Evolutionary conservation across 1,140 invertebrate species (phyloP).

Genomic region (Achroia grisella): DNA sequence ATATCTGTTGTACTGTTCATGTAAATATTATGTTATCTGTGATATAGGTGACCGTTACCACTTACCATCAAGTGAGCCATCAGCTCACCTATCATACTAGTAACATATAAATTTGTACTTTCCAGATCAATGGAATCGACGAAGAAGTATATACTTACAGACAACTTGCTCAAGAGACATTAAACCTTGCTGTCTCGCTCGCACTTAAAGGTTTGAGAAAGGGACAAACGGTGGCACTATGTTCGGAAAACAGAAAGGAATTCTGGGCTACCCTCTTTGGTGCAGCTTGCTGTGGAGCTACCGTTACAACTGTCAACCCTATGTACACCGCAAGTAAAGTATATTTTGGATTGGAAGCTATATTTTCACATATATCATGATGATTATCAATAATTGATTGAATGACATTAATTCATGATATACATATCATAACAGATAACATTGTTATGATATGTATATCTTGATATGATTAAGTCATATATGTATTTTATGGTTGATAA

Average conservation of each 20-base stretch:
- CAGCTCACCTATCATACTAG: too few species aligned
- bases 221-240: conserved; percentile 37
- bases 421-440: too few species aligned
- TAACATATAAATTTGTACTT: too few species aligned
- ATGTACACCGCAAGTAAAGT: conserved; percentile 35
- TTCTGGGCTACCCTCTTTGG: conserved; percentile 40
- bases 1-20: too few species aligned
- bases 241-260: conserved; percentile 39
- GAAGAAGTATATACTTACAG: conserved; percentile 29
- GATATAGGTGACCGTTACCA: too few species aligned
- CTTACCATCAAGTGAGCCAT: too few species aligned
- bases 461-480: not conserved
- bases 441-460: too few species aligned
- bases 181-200: conserved; percentile 48
- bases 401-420: too few species aligned
- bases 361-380: not conserved
- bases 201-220: conserved; percentile 35
- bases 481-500: too few species aligned
- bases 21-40: too few species aligned
- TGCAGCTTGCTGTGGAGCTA: conserved; percentile 27
- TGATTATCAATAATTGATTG: too few species aligned
- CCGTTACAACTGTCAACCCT: conserved; percentile 34
- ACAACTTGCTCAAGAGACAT: conserved; percentile 35
- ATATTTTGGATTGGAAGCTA: too few species aligned
- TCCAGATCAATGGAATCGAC: conserved; percentile 42